These are phyloP conservation scores for Drosophila pruinosa DNA, from an alignment of 1,140 invertebrate genomes.

Conservation along the genomic window DNA sequence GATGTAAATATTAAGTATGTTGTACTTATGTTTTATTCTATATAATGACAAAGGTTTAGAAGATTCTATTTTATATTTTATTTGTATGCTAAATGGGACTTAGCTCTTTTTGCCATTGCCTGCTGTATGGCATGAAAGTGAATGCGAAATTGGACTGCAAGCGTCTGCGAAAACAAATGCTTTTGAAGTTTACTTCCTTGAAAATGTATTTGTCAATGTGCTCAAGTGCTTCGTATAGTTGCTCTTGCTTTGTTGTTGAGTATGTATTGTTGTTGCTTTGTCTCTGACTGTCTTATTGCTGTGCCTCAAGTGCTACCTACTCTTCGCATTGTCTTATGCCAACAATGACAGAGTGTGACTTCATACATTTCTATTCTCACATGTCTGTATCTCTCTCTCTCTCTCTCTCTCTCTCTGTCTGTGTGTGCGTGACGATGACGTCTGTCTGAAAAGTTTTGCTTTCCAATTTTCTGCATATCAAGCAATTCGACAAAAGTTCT, in stretches of 20 bases:
- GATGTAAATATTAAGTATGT: no score
- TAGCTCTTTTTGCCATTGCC: background rate
- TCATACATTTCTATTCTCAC: no score
- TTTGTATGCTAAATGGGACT: background rate
- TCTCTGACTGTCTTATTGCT: conserved; percentile 23
- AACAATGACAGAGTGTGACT: conserved; percentile 23
- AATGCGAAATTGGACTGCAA: conserved; percentile 33
- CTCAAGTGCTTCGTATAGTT: conserved; percentile 80
- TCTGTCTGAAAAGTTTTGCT: conserved; percentile 63
- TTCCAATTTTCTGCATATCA: conserved; percentile 83
- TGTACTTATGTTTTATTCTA: no score
- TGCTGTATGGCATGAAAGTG: conserved; percentile 15
- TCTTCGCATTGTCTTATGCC: conserved; percentile 64
- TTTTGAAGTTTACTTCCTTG: conserved; percentile 83
- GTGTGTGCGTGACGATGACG: conserved; percentile 8
- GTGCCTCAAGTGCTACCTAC: conserved; percentile 48
- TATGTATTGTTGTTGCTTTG: conserved; percentile 26
- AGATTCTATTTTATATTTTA: no score
- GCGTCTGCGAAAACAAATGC: conserved; percentile 64
- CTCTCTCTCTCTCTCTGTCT: background rate
- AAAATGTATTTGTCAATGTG: conserved; percentile 84
- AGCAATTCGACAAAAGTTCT: conserved; percentile 68
- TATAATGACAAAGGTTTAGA: no score
- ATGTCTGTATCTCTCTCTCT: background rate
- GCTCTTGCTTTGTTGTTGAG: conserved; percentile 41